phyloP scores from a whole-genome alignment of 1,140 invertebrate species.

The Caerostris darwini region DNA sequence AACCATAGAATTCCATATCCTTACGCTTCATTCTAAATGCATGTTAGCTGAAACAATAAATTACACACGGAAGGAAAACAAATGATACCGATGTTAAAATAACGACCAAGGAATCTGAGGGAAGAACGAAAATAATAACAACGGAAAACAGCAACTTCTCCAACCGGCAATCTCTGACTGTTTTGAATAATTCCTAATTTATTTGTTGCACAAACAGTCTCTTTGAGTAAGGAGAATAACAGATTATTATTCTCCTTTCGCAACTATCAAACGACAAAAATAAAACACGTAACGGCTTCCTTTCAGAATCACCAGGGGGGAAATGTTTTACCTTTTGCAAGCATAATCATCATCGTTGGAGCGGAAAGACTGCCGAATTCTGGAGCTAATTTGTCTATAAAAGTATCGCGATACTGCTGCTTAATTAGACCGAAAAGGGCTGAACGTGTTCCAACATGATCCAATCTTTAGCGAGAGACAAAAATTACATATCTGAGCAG shows the following conservation, averaged over 20 bases:
- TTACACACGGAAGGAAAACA: background rate
- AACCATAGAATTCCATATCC: no score
- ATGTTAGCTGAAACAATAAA: no score
- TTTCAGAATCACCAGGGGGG: background rate
- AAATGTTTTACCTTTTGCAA: conserved; percentile 7
- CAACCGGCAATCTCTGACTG: background rate
- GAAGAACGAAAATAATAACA: background rate
- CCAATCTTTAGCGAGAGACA: conserved; percentile 18
- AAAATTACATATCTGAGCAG: background rate
- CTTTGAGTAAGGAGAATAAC: background rate
- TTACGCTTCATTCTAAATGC: no score
- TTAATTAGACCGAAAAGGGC: conserved; percentile 42
- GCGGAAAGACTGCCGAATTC: conserved; percentile 3
- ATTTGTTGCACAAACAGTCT: background rate
- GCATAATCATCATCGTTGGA: conserved; percentile 18
- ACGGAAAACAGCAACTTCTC: background rate
- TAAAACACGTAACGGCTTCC: background rate
- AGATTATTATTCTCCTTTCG: conserved; percentile 15
- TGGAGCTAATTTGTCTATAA: conserved; percentile 38
- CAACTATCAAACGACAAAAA: conserved; percentile 11
- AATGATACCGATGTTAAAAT: background rate
- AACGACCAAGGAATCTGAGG: background rate
- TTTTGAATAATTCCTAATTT: conserved; percentile 12
- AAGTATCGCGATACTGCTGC: background rate
- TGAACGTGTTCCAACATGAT: background rate